Conservation (phyloP, 2,797 vertebrate genomes). For the Agapornis canus region DNA sequence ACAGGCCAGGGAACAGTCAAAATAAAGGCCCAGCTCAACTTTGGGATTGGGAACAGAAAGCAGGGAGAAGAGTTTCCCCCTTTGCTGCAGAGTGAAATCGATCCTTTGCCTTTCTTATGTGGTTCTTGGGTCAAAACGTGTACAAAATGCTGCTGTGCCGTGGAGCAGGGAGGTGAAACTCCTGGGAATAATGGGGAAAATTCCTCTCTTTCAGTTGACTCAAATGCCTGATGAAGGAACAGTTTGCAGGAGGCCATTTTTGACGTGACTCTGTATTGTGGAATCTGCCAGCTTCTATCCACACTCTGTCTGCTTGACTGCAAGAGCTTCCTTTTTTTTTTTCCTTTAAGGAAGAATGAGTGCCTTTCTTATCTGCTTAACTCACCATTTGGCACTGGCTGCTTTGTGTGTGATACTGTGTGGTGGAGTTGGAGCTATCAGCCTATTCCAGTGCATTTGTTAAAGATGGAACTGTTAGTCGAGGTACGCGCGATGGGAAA, state of each 20-base stretch:
- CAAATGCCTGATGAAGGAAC: constrained; percentile 25
- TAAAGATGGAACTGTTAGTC: constrained; percentile 14
- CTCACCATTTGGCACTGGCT: constrained; percentile 27
- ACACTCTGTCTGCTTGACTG: constrained; percentile 46
- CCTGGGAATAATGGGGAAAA: neutral
- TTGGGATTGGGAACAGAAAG: constrained; percentile 41
- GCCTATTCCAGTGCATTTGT: neutral
- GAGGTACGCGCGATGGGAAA: neutral
- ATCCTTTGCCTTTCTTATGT: neutral
- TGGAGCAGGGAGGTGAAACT: neutral
- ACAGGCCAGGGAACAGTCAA: constrained; percentile 65
- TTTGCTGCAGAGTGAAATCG: neutral
- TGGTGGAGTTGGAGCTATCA: neutral
- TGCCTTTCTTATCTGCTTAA: constrained; percentile 55
- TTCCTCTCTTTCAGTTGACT: neutral
- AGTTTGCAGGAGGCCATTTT: constrained; percentile 71
- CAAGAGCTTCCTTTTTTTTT: constrained; percentile 31
- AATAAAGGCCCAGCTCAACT: constrained; percentile 64
- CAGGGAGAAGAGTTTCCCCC: constrained; percentile 19
- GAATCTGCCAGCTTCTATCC: constrained; percentile 62
- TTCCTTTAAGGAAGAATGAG: constrained; percentile 26
- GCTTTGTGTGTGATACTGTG: neutral
- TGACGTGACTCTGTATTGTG: constrained; percentile 58
- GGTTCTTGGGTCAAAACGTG: neutral
- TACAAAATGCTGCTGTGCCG: neutral